phyloP scores from a whole-genome alignment of 2,113 vertebrate species.

The Salvator merianae region DNA sequence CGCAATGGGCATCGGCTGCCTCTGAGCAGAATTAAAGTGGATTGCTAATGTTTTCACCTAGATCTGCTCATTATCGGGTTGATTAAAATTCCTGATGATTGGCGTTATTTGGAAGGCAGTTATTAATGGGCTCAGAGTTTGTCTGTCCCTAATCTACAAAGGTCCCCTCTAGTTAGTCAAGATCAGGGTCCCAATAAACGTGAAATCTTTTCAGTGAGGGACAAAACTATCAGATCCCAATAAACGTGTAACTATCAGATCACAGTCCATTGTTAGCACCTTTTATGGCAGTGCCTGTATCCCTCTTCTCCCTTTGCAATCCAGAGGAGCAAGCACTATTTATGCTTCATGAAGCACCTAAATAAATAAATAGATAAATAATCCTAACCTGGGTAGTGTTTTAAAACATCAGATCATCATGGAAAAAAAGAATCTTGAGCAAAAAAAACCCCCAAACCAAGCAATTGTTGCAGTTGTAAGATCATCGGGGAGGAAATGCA shows the following conservation, averaged over 20 bases:
- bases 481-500: background rate
- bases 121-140: background rate
- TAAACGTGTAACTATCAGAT: no score
- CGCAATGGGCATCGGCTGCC: background rate
- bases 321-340: background rate
- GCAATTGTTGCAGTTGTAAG: background rate
- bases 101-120: background rate
- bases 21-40: background rate
- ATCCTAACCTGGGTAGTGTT: background rate
- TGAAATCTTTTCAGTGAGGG: background rate
- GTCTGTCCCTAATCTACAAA: background rate
- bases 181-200: background rate
- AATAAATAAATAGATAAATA: no score
- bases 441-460: no score
- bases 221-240: background rate
- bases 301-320: background rate
- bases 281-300: background rate
- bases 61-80: background rate
- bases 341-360: background rate
- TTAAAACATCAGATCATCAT: background rate
- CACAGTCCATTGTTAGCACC: background rate
- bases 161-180: background rate
- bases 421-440: background rate
- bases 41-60: background rate
- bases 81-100: background rate